A percentile compares a stretch with the other conserved stretches of the same genome.
These are phyloP conservation scores for Leptatherina wallacei DNA, from an alignment of 2,797 vertebrate species.

Conservation along the genomic window DNA sequence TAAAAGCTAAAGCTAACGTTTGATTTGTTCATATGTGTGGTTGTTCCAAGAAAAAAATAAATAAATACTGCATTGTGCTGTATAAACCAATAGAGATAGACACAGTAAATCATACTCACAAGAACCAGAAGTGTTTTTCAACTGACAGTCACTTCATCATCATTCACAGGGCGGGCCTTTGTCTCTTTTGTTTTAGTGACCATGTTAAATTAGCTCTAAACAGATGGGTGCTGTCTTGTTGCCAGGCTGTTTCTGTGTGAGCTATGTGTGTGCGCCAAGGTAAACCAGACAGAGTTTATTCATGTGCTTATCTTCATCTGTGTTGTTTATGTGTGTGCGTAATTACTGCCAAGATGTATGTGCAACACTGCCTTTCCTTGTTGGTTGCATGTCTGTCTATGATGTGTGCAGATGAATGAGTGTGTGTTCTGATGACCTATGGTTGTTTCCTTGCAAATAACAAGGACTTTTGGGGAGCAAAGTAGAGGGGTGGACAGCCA, in stretches of 20 bases:
- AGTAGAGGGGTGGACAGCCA: slow-evolving; percentile 72
- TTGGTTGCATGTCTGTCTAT: slow-evolving; percentile 66
- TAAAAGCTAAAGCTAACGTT: slow-evolving; percentile 12
- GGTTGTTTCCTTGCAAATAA: slow-evolving; percentile 65
- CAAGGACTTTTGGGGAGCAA: slow-evolving; percentile 63
- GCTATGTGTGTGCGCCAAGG: slow-evolving; percentile 43
- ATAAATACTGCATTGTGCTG: slow-evolving; percentile 16
- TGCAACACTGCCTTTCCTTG: slow-evolving; percentile 60
- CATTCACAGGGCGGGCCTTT: slow-evolving; percentile 67
- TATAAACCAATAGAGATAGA: slow-evolving; percentile 39
- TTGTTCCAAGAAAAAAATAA: not conserved
- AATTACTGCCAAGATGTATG: slow-evolving; percentile 61
- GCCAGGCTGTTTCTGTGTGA: slow-evolving; percentile 60
- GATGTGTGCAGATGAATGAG: slow-evolving; percentile 37
- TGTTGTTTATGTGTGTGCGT: slow-evolving; percentile 53
- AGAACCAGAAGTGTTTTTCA: slow-evolving; percentile 60
- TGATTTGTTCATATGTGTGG: slow-evolving; percentile 8
- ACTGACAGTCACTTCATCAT: slow-evolving; percentile 71
- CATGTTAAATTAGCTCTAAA: slow-evolving; percentile 79
- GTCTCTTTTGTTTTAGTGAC: slow-evolving; percentile 76
- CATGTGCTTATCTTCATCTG: slow-evolving; percentile 39
- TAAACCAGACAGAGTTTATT: slow-evolving; percentile 59
- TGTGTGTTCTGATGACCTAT: slow-evolving; percentile 63
- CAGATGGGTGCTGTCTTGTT: slow-evolving; percentile 77
- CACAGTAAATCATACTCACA: slow-evolving; percentile 40